phyloP scores from a whole-genome alignment of 2,797 vertebrate genomes.

The Cuculus canorus region DNA sequence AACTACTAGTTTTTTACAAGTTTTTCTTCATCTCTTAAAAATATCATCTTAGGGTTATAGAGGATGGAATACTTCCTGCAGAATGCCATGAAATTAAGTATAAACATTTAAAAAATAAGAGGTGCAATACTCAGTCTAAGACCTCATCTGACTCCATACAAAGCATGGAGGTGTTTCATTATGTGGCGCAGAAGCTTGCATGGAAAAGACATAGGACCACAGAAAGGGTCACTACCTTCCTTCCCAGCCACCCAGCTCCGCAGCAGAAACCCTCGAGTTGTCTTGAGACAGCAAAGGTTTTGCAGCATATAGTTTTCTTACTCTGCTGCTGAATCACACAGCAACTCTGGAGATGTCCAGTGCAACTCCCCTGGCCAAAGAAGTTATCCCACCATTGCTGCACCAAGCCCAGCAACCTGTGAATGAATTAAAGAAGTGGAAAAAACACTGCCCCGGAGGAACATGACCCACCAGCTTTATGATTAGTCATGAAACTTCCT shows the following conservation, averaged over 20 bases:
- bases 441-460: not conserved
- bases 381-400: not conserved
- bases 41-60: no score
- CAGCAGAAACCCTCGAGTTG: not conserved
- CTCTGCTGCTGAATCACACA: not conserved
- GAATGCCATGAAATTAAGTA: not conserved
- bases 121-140: not conserved
- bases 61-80: not conserved
- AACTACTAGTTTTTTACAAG: not conserved
- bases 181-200: not conserved
- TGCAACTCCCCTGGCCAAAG: not conserved
- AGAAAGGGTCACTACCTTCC: not conserved
- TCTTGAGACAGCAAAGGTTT: not conserved
- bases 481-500: not conserved
- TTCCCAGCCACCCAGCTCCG: not conserved
- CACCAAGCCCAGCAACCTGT: not conserved
- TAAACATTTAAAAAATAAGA: not conserved
- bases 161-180: rapidly evolving
- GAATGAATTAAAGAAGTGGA: not conserved
- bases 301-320: not conserved
- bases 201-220: not conserved
- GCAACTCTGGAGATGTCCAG: not conserved
- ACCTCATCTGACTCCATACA: rapidly evolving
- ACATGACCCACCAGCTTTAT: not conserved
- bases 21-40: not conserved